Percentiles rank a stretch among this genome's conserved stretches.
Conservation (phyloP, 23 tunicate species). For the Pegea sp. region DNA sequence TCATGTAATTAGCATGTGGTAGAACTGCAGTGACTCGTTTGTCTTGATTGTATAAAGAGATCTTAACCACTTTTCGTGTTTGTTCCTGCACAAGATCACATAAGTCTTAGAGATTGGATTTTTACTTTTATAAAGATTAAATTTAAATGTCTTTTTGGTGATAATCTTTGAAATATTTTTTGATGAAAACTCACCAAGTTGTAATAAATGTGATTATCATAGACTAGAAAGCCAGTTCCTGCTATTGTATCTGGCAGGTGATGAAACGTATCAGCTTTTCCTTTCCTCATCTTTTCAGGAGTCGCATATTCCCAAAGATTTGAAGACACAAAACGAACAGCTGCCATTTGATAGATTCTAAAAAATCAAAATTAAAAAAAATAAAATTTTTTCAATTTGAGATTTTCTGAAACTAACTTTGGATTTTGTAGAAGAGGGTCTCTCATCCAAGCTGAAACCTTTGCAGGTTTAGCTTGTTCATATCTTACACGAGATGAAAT, state of each 20-base stretch:
- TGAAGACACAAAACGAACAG: too few relatives aligned
- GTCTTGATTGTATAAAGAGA: too few relatives aligned
- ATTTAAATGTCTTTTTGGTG: neutral
- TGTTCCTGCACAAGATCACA: too few relatives aligned
- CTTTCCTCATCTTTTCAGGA: conserved; percentile 2
- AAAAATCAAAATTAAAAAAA: too few relatives aligned
- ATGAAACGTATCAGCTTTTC: conserved; percentile 13
- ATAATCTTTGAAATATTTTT: neutral
- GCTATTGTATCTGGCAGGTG: conserved; percentile 28
- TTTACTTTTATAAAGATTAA: neutral
- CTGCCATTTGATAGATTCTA: too few relatives aligned
- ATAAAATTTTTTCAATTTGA: too few relatives aligned
- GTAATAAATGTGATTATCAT: conserved; percentile 64
- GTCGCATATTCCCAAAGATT: too few relatives aligned
- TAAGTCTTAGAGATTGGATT: too few relatives aligned
- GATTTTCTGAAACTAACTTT: too few relatives aligned
- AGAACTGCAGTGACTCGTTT: conserved; percentile 8
- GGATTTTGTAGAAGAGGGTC: conserved; percentile 52
- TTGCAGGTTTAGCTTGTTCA: too few relatives aligned
- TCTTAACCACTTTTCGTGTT: too few relatives aligned
- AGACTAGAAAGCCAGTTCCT: conserved; percentile 89
- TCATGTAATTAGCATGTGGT: conserved; percentile 79
- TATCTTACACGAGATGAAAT: too few relatives aligned
- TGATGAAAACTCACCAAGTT: conserved; percentile 24
- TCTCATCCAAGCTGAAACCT: conserved; percentile 59